Base-by-base conservation (phyloP, 2,113 vertebrate genomes). In the Ancistrus triradiatus region DNA sequence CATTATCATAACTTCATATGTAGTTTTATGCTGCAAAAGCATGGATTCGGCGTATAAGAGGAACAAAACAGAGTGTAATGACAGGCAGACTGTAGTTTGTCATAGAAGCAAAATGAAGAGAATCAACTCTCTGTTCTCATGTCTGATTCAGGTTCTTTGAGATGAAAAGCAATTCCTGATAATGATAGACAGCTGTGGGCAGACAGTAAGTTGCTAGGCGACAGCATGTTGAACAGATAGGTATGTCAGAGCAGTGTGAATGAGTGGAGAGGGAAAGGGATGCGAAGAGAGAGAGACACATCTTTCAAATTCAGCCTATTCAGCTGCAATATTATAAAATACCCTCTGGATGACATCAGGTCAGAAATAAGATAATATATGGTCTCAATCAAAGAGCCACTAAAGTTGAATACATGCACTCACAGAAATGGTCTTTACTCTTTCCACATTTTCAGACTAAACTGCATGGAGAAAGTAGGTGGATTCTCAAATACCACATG, bases 131-230 rank as follows among this genome's bases (percentile, higher is more conserved):
- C 40, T 68, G 48, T 53, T 62, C 57, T 40, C 25, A n/a, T 74
- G 50, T 56, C 24, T 24, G 61, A 74, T 60, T 65, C 28, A 11
- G 56, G 17, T 25, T 35, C 40, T 66, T 59, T 56, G 56, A 64
- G 55, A 61, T 42, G 57, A 68, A 69, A 49, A 66, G 71, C 68
- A 47, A 49, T 64, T 63, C 68, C 62, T 63, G 61, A 22, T 66
- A 65, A 67, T 64, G 56, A 70, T 60, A 52, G 67, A 72, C 70
- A 73, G 64, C 63, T 72, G 44, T 25, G 58, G 40, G 52, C 59
- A 73, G 59, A 75, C 74, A 73, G 73, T 68, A 53, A 68, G 74
- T 77, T 79, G 77, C 77, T 72, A 75, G 60, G 74, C 63, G 52
- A 79, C 77, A 74, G 56, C 69, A 75, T 73, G 63, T 71, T 14